Percentiles rank a stretch among this genome's conserved stretches.
Conservation (phyloP, 1,140 invertebrate species). For the Wasmannia auropunctata region DNA sequence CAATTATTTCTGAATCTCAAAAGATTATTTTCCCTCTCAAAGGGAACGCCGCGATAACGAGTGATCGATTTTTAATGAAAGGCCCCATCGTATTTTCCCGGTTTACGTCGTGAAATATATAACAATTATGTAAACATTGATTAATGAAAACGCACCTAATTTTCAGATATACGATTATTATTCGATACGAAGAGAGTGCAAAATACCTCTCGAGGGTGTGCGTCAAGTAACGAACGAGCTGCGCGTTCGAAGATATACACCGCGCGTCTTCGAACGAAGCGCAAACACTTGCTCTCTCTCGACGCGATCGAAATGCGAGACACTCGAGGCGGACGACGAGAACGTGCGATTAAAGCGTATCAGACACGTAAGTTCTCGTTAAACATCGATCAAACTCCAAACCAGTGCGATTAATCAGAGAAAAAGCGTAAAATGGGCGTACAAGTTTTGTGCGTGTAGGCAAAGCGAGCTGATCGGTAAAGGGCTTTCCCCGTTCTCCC, state of each 20-base stretch:
- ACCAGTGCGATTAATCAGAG: conserved; percentile 67
- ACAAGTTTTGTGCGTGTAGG: conserved; percentile 68
- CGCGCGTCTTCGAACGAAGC: conserved; percentile 29
- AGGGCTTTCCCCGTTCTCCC: neutral
- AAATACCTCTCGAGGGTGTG: neutral
- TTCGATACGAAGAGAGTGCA: neutral
- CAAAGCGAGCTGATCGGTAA: conserved; percentile 68
- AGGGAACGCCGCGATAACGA: conserved; percentile 26
- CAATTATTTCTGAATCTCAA: neutral
- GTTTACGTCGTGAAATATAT: neutral
- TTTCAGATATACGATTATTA: neutral
- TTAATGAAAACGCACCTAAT: neutral
- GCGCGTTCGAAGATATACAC: neutral
- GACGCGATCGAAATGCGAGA: neutral
- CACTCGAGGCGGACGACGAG: neutral
- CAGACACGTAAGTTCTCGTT: conserved; percentile 35
- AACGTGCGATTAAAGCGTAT: conserved; percentile 51
- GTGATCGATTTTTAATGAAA: conserved; percentile 49
- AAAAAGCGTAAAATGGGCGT: conserved; percentile 66
- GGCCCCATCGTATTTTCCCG: neutral
- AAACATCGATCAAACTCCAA: conserved; percentile 65
- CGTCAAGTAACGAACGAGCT: neutral
- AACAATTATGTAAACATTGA: neutral
- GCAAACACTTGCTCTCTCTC: conserved; percentile 10
- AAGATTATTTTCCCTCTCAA: conserved; percentile 4